phyloP scores from a whole-genome alignment of 2,888 invertebrate species.

The Xestia c-nigrum region DNA sequence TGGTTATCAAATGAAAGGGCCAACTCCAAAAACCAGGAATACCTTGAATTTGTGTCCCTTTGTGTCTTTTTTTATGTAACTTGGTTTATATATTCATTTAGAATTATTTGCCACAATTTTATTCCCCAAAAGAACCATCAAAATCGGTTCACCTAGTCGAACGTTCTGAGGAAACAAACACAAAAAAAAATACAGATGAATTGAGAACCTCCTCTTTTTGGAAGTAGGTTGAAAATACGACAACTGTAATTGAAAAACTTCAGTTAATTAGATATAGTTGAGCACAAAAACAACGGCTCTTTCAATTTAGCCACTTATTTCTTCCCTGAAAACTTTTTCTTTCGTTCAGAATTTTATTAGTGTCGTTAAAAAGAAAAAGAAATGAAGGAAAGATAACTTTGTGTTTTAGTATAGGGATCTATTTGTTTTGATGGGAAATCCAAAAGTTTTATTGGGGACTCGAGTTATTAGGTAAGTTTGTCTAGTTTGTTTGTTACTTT shows the following conservation, averaged over 20 bases:
- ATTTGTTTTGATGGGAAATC: constrained; percentile 8
- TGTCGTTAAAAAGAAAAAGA: constrained; percentile 5
- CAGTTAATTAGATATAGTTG: constrained; percentile 25
- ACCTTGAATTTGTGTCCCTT: no score
- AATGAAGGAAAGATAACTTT: neutral
- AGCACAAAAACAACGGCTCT: constrained; percentile 9
- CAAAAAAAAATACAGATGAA: no score
- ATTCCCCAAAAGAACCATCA: no score
- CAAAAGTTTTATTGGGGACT: neutral
- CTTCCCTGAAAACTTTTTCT: neutral
- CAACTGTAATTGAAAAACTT: constrained; percentile 25
- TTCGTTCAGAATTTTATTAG: constrained; percentile 17
- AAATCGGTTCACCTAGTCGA: no score
- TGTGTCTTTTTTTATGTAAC: no score
- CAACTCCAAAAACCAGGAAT: no score
- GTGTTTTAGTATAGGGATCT: neutral
- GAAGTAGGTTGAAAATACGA: no score
- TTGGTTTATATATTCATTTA: neutral
- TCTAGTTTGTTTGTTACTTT: neutral
- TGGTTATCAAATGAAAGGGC: no score
- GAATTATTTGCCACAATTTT: neutral
- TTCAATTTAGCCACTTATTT: neutral
- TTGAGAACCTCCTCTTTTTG: no score
- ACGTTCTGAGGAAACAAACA: no score
- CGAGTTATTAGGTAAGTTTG: neutral